Conservation (phyloP, 2,888 invertebrate species). For the Netelia inedita region DNA sequence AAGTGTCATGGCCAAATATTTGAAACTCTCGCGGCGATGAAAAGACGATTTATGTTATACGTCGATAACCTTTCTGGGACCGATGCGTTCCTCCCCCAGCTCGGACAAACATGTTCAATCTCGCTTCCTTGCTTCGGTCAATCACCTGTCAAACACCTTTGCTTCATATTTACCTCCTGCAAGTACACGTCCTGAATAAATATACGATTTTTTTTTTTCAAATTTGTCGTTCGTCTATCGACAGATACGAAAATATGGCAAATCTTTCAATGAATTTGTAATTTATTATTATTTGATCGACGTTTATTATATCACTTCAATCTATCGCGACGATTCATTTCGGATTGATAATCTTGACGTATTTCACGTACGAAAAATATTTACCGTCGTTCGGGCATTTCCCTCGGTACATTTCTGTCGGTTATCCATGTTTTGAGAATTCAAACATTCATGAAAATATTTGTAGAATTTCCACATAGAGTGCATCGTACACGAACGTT, state of each 20-base stretch:
- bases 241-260: background rate
- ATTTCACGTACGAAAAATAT: too few species aligned
- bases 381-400: too few species aligned
- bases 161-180: background rate
- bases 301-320: background rate
- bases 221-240: background rate
- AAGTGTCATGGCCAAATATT: background rate
- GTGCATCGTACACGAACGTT: too few species aligned
- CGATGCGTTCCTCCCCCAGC: background rate
- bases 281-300: background rate
- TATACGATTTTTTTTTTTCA: background rate
- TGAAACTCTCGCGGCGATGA: background rate
- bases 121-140: background rate
- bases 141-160: background rate
- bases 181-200: background rate
- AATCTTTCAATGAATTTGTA: background rate
- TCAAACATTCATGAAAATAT: too few species aligned
- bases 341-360: too few species aligned
- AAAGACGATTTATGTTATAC: background rate
- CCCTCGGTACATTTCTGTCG: too few species aligned
- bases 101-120: background rate
- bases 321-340: too few species aligned
- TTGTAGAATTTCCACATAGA: too few species aligned
- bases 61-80: background rate
- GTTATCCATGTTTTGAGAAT: too few species aligned